Evolutionary conservation across 2,888 invertebrate genomes (phyloP), one percentile per base, ranked within the genome.

Genomic region (Drosophila helvetica): DNA sequence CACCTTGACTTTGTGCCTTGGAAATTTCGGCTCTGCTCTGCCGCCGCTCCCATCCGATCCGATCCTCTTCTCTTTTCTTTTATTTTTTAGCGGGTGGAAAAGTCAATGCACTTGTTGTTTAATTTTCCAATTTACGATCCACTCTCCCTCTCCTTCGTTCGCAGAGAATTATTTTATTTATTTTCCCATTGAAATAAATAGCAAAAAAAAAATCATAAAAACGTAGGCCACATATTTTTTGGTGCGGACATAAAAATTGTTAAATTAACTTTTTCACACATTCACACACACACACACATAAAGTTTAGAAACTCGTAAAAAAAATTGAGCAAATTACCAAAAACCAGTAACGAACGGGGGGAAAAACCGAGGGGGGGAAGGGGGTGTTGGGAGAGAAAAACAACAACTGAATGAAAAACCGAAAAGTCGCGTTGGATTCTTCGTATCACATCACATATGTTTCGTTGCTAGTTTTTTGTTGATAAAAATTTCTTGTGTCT

Each of bases 361-460:
- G 45, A 57, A 61, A 2, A 38, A n/a, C 66, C 59, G 30, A 59
- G 55, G 27, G 33, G 30, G 51, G 27, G n/a, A 15, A 7, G 25
- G 25, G 1, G 22, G 22, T 1, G 22, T 3, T 5, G 15, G 17
- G 17, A 17, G 46, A 22, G 48, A 17, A 19, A 46, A 30, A 17
- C n/a, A 54, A 43, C 17, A 80, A 84, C 75, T 70, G 54, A 82
- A 80, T 70, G 63, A 59, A 70, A 82, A 84, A 73, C 67, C 67
- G 79, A 84, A 80, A 80, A 79, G 46, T 85, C 75, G 67, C 82
- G 78, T 65, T 51, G 46, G 70, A 74, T 79, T 77, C 70, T 62
- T 79, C 67, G 80, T 84, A 75, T 84, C 83, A 84, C 83, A 84
- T 84, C 84, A 84, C 83, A 75, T 60, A 58, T 60, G 47, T 48